phyloP scores from a whole-genome alignment of 2,888 invertebrate species.

The Drosophila paranaensis region DNA sequence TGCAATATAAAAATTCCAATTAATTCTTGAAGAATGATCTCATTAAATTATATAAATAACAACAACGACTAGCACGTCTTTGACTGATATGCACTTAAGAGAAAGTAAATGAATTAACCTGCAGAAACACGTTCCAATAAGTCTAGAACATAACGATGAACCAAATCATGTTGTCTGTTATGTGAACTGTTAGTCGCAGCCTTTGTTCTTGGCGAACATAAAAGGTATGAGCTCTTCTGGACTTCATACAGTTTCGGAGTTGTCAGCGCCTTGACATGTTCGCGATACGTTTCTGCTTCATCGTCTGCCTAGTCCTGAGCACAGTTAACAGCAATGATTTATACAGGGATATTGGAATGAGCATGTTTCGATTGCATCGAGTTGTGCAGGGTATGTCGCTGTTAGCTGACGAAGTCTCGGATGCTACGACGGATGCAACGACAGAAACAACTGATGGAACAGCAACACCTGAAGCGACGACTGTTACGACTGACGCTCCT shows the following conservation, averaged over 20 bases:
- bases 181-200: background rate
- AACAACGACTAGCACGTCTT: slow-evolving; percentile 4
- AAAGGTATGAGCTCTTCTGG: background rate
- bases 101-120: slow-evolving; percentile 8
- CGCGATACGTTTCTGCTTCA: slow-evolving; percentile 10
- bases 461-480: background rate
- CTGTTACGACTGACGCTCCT: background rate
- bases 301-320: background rate
- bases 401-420: background rate
- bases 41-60: background rate
- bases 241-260: background rate
- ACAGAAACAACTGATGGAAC: background rate
- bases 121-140: slow-evolving; percentile 12
- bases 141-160: background rate
- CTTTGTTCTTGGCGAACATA: slow-evolving; percentile 4
- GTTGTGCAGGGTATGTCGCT: background rate
- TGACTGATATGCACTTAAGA: background rate
- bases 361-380: background rate
- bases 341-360: background rate
- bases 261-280: slow-evolving; percentile 9
- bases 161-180: background rate
- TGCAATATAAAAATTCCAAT: too few relatives aligned
- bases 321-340: background rate
- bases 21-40: background rate
- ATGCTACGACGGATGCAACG: background rate